A percentile compares a stretch with the other conserved stretches of the same genome.
Conservation (phyloP, 2,797 vertebrate species). For the Chaunax sp. region DNA sequence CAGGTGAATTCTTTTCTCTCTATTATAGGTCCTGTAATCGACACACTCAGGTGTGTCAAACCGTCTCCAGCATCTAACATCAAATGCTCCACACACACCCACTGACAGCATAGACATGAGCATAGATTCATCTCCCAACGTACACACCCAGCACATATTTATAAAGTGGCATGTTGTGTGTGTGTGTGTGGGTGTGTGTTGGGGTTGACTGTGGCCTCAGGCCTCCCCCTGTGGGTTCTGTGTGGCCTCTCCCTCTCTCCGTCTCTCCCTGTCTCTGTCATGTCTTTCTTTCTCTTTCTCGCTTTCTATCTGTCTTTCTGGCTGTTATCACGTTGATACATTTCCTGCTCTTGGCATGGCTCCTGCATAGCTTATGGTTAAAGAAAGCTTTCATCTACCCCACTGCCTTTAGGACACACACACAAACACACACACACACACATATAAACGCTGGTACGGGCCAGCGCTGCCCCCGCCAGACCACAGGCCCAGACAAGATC, state of each 20-base stretch:
- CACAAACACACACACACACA: conserved; percentile 57
- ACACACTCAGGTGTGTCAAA: conserved; percentile 69
- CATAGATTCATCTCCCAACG: conserved; percentile 54
- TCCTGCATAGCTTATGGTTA: conserved; percentile 87
- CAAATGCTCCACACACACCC: conserved; percentile 23
- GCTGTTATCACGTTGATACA: conserved; percentile 84
- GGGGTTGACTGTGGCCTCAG: conserved; percentile 64
- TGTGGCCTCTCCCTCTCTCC: conserved; percentile 55
- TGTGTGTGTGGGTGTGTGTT: conserved; percentile 36
- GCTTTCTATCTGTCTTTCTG: conserved; percentile 59
- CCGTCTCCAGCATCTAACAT: conserved; percentile 32
- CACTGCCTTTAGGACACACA: conserved; percentile 84
- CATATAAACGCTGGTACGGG: conserved; percentile 68
- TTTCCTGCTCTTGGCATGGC: conserved; percentile 83
- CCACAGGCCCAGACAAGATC: conserved; percentile 84
- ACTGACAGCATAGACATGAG: conserved; percentile 5
- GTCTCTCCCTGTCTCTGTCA: conserved; percentile 30
- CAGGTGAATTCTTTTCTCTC: conserved; percentile 68
- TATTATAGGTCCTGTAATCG: conserved; percentile 33
- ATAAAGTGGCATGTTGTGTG: conserved; percentile 59
- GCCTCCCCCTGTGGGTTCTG: conserved; percentile 57
- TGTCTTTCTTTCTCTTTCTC: conserved; percentile 18
- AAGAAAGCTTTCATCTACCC: conserved; percentile 84
- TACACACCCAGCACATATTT: conserved; percentile 70
- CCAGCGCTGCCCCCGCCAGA: conserved; percentile 78